A percentile compares a stretch with the other conserved stretches of the same genome.
Conservation (phyloP, 2,797 vertebrate species). For the Cryptoprocta ferox region DNA sequence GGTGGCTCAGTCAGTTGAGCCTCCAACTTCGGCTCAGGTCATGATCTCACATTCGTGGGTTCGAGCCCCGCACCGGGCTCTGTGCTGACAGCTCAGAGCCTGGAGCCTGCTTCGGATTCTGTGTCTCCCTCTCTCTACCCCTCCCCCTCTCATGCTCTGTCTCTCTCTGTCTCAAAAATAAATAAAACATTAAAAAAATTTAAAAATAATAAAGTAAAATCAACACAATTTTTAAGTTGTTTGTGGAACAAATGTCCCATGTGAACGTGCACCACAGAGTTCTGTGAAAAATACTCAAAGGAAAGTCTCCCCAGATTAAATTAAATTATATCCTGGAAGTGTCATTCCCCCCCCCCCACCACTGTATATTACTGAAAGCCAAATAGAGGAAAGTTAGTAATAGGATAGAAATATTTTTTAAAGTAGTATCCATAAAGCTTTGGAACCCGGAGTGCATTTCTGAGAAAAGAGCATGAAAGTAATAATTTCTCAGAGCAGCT, state of each 20-base stretch:
- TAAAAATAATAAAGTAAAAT: neutral
- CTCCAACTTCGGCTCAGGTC: too few species aligned
- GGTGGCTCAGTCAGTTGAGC: too few species aligned
- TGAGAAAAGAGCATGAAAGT: neutral
- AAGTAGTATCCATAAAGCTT: neutral
- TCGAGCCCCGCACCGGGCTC: too few species aligned
- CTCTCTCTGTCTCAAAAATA: too few species aligned
- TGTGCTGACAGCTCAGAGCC: too few species aligned
- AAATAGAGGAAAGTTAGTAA: neutral
- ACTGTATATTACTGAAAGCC: neutral
- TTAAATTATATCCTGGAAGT: neutral
- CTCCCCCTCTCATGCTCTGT: too few species aligned
- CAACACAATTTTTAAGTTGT: neutral
- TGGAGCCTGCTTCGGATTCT: too few species aligned
- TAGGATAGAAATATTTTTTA: neutral
- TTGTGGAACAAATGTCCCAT: neutral
- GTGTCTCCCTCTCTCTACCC: too few species aligned
- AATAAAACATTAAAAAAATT: too few species aligned
- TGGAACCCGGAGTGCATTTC: neutral
- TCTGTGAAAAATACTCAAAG: neutral
- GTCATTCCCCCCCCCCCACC: too few species aligned
- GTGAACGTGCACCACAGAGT: neutral
- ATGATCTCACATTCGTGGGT: too few species aligned
- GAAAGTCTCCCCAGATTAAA: neutral
- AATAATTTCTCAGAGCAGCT: neutral